These are phyloP conservation scores for Pogona vitticeps DNA, from an alignment of 2,113 vertebrate species.

Conservation along the genomic window DNA sequence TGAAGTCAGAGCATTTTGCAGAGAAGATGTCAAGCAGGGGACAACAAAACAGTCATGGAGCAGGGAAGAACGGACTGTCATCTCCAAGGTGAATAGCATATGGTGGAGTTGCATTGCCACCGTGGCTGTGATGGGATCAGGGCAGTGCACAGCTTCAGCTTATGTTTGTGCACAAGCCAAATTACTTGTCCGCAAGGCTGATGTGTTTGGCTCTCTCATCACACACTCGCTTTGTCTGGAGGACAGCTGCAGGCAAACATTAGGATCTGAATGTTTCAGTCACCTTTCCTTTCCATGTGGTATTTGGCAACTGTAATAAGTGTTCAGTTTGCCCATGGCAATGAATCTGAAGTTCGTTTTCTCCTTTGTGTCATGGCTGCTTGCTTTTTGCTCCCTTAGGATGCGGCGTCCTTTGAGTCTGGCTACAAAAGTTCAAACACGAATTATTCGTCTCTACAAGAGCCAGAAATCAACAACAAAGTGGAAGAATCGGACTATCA, in stretches of 20 bases:
- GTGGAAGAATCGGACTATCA: slow-evolving; percentile 51
- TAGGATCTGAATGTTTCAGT: not conserved
- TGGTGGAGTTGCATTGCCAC: no score
- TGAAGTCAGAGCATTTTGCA: not conserved
- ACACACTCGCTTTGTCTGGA: not conserved
- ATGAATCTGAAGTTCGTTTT: not conserved
- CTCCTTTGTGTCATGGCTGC: rapidly evolving
- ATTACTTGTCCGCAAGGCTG: not conserved
- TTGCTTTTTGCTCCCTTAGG: slow-evolving; percentile 55
- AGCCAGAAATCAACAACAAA: slow-evolving; percentile 60
- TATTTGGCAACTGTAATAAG: no score
- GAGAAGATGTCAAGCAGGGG: not conserved
- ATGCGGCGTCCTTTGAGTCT: slow-evolving; percentile 58
- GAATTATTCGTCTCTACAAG: not conserved
- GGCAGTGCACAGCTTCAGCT: not conserved
- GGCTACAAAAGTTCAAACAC: slow-evolving; percentile 29
- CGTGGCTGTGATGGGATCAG: not conserved
- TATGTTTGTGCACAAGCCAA: not conserved
- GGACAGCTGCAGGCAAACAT: not conserved
- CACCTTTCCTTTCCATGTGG: not conserved
- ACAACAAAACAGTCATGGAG: no score
- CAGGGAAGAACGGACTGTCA: no score
- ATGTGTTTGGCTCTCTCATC: not conserved
- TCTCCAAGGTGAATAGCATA: not conserved
- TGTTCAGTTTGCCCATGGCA: not conserved